Evolutionary conservation across 1,140 invertebrate species (phyloP).

Genomic region (Medauroidea extradentata): DNA sequence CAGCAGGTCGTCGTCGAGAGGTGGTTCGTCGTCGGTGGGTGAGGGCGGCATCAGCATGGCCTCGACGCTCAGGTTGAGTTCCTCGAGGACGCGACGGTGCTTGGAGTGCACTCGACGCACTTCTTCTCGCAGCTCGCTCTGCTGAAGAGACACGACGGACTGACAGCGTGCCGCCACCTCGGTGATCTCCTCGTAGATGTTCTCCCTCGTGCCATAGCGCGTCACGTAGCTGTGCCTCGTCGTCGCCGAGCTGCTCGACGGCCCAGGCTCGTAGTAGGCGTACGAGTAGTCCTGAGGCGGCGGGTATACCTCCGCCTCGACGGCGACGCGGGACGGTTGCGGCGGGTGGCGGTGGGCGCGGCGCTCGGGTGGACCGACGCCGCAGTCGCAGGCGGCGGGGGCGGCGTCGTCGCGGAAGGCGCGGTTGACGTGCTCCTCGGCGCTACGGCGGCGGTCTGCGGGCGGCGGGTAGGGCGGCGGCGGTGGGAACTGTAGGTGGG

Average conservation of each 20-base stretch:
- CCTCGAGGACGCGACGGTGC: conserved; percentile 74
- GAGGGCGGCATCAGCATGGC: conserved; percentile 76
- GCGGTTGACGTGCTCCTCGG: conserved; percentile 27
- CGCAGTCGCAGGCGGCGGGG: neutral
- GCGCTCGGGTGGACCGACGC: neutral
- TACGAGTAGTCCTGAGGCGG: conserved; percentile 62
- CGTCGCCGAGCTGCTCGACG: conserved; percentile 48
- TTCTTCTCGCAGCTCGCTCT: conserved; percentile 56
- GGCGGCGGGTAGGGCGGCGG: conserved; percentile 51
- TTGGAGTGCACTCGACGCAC: conserved; percentile 69
- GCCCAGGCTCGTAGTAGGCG: conserved; percentile 68
- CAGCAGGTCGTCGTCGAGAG: conserved; percentile 47
- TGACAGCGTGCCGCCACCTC: conserved; percentile 34
- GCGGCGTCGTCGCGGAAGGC: neutral
- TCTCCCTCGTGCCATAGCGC: conserved; percentile 75
- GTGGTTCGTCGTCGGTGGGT: conserved; percentile 19
- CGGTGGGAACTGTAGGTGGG: conserved; percentile 49
- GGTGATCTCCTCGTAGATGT: conserved; percentile 83
- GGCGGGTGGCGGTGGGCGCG: neutral
- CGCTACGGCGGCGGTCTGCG: conserved; percentile 25
- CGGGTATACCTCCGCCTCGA: neutral
- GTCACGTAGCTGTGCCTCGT: conserved; percentile 64
- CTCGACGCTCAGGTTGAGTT: conserved; percentile 81
- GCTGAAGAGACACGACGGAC: conserved; percentile 3
- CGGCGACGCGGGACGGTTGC: neutral